Percentiles rank a stretch among this genome's conserved stretches.
Conservation (phyloP, 1,140 invertebrate species). For the Heterodera carotae region DNA sequence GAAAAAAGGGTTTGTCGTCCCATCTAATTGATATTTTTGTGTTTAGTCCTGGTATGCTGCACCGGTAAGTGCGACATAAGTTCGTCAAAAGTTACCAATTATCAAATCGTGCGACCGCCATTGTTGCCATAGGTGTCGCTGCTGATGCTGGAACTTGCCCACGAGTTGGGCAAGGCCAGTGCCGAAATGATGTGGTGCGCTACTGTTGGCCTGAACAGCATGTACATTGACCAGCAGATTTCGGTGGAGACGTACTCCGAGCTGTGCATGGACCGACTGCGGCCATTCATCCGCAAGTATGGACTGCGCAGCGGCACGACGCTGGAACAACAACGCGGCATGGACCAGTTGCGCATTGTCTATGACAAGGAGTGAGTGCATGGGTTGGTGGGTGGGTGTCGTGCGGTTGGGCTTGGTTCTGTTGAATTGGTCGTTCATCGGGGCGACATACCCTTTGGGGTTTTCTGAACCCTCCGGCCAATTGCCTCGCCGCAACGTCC, state of each 20-base stretch:
- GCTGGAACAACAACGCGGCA: conserved; percentile 19
- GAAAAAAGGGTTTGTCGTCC: too few relatives aligned
- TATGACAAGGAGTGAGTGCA: conserved; percentile 39
- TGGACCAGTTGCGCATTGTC: conserved; percentile 27
- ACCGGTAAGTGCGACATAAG: conserved; percentile 6
- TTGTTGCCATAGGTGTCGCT: conserved; percentile 31
- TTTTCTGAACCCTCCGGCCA: not conserved
- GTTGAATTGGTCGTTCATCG: too few relatives aligned
- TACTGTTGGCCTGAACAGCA: conserved; percentile 39
- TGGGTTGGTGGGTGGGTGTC: too few relatives aligned
- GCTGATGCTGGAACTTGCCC: conserved; percentile 42
- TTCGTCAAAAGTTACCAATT: too few relatives aligned
- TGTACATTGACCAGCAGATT: conserved; percentile 40
- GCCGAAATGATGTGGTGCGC: conserved; percentile 45
- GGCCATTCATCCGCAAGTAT: conserved; percentile 37
- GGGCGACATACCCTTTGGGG: too few relatives aligned
- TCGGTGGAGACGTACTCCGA: conserved; percentile 36
- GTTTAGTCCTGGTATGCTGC: conserved; percentile 15
- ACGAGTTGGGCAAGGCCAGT: conserved; percentile 36
- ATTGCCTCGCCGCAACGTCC: not conserved
- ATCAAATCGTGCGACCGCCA: too few relatives aligned
- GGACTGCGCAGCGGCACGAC: conserved; percentile 9
- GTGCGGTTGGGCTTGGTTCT: too few relatives aligned
- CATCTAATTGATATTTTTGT: not conserved
- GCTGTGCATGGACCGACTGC: conserved; percentile 36